phyloP scores from a whole-genome alignment of 1,140 invertebrate genomes.

The Drosophila dunni region DNA sequence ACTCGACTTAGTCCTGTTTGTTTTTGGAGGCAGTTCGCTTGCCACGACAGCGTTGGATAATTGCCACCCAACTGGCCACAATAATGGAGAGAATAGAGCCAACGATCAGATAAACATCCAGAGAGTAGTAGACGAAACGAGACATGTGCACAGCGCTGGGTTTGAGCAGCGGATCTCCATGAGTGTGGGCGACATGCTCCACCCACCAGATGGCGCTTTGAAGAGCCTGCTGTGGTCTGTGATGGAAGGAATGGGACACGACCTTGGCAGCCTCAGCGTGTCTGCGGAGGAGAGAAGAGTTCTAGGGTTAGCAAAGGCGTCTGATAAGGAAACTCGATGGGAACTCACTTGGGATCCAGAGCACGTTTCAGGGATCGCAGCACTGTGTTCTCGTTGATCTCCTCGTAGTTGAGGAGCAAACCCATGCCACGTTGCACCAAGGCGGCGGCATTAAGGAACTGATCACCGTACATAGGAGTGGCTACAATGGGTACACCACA shows the following conservation, averaged over 20 bases:
- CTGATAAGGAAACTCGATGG: background rate
- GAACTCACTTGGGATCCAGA: slow-evolving; percentile 75
- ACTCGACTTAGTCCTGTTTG: slow-evolving; percentile 30
- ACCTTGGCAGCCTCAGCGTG: slow-evolving; percentile 70
- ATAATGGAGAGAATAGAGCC: slow-evolving; percentile 39
- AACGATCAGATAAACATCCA: slow-evolving; percentile 65
- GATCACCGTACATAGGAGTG: slow-evolving; percentile 90
- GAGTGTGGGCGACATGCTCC: slow-evolving; percentile 85
- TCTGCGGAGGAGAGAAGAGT: slow-evolving; percentile 21
- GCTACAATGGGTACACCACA: slow-evolving; percentile 90
- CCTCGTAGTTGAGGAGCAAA: slow-evolving; percentile 85
- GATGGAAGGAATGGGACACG: slow-evolving; percentile 74
- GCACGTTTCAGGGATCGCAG: slow-evolving; percentile 85
- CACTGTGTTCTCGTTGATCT: slow-evolving; percentile 87
- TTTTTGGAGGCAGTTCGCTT: slow-evolving; percentile 21
- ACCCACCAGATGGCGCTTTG: slow-evolving; percentile 85
- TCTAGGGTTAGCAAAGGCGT: background rate
- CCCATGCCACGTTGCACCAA: slow-evolving; percentile 87
- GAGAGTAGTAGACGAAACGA: slow-evolving; percentile 73
- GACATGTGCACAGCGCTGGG: slow-evolving; percentile 74
- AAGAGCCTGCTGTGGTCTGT: slow-evolving; percentile 69
- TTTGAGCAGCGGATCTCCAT: slow-evolving; percentile 84
- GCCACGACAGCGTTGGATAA: slow-evolving; percentile 47
- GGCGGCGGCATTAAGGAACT: slow-evolving; percentile 87
- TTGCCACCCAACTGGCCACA: slow-evolving; percentile 59